These are phyloP conservation scores for Tridacna gigas DNA, from an alignment of 2,888 invertebrate species.

Conservation along the genomic window DNA sequence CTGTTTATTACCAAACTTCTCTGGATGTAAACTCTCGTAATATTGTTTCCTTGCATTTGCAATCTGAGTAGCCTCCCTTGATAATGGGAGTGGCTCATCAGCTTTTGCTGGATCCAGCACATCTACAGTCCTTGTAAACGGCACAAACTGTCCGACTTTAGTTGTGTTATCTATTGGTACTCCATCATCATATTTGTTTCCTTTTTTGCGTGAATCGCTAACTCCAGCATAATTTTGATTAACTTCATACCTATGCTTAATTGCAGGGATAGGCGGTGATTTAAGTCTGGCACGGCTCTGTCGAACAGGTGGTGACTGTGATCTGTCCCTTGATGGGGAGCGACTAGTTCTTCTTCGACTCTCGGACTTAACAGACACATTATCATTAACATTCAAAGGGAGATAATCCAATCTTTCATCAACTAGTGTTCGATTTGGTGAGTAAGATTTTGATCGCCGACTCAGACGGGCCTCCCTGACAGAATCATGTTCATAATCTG, in stretches of 20 bases:
- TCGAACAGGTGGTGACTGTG: slow-evolving; percentile 35
- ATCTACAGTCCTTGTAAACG: slow-evolving; percentile 82
- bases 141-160: slow-evolving; percentile 77
- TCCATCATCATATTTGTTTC: slow-evolving; percentile 68
- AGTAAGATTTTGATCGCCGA: slow-evolving; percentile 66
- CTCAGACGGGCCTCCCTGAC: slow-evolving; percentile 57
- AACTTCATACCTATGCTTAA: slow-evolving; percentile 66
- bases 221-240: slow-evolving; percentile 31
- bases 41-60: slow-evolving; percentile 81
- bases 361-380: background rate
- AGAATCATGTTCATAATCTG: slow-evolving; percentile 63
- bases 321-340: slow-evolving; percentile 44
- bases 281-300: slow-evolving; percentile 39
- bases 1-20: slow-evolving; percentile 79
- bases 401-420: slow-evolving; percentile 46
- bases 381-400: slow-evolving; percentile 26
- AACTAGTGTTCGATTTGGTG: slow-evolving; percentile 57
- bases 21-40: slow-evolving; percentile 80
- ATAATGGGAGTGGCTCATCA: slow-evolving; percentile 79
- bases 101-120: slow-evolving; percentile 83
- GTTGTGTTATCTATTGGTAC: slow-evolving; percentile 65
- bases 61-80: slow-evolving; percentile 81
- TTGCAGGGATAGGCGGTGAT: slow-evolving; percentile 78
- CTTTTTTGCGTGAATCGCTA: slow-evolving; percentile 27
- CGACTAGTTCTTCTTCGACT: slow-evolving; percentile 28